A percentile compares a stretch with the other conserved stretches of the same genome.
These are phyloP conservation scores for Aplodontia rufa DNA, from an alignment of 2,113 vertebrate species.

Conservation along the genomic window DNA sequence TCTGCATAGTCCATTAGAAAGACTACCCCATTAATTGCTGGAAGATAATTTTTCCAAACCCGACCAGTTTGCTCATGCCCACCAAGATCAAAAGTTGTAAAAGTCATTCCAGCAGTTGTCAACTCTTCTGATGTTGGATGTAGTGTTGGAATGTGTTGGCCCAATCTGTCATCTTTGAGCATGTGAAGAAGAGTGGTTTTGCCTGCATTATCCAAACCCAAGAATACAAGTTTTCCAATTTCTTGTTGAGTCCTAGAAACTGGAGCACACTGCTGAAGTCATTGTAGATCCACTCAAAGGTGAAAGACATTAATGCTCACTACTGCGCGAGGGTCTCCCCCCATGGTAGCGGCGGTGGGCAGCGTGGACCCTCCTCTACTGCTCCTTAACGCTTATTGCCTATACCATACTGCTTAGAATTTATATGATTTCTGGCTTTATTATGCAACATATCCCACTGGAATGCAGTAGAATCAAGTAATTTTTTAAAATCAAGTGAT, in stretches of 20 bases:
- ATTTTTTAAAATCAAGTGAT: neutral
- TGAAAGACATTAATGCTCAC: constrained; percentile 92
- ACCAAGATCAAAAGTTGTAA: constrained; percentile 97
- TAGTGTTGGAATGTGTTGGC: constrained; percentile 95
- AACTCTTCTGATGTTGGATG: constrained; percentile 98
- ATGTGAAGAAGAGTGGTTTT: constrained; percentile 98
- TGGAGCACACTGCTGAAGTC: constrained; percentile 96
- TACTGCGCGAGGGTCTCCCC: neutral
- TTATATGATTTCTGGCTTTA: neutral
- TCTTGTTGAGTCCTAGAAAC: constrained; percentile 97
- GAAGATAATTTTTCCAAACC: constrained; percentile 90
- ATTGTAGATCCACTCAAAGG: constrained; percentile 97
- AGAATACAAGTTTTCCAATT: constrained; percentile 96
- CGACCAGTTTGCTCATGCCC: constrained; percentile 94
- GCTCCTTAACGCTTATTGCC: neutral
- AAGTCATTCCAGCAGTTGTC: constrained; percentile 98
- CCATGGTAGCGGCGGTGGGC: no score
- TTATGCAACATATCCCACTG: neutral
- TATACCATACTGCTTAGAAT: neutral
- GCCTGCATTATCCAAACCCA: constrained; percentile 97
- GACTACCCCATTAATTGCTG: constrained; percentile 90
- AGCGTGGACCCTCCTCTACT: neutral
- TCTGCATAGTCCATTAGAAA: constrained; percentile 90
- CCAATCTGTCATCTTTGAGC: constrained; percentile 97
- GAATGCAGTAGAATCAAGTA: neutral